phyloP scores from a whole-genome alignment of 2,113 vertebrate genomes.

The Nerophis lumbriciformis region DNA sequence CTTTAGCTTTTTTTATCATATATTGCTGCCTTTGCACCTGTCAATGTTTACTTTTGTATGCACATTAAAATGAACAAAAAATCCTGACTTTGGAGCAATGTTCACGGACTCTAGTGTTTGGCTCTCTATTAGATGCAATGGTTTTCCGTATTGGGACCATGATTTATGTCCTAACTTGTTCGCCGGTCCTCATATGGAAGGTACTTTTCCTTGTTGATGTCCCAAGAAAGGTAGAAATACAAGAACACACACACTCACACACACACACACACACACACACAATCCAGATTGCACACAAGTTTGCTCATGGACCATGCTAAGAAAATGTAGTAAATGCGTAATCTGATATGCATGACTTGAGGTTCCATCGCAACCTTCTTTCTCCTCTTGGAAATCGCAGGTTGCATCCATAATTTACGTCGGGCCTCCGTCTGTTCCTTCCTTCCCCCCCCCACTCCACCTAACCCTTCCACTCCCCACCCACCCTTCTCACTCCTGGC shows the following conservation, averaged over 20 bases:
- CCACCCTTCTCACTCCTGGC: constrained; percentile 62
- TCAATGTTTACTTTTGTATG: no score
- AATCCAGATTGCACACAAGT: constrained; percentile 67
- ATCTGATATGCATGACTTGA: constrained; percentile 78
- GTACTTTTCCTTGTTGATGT: no score
- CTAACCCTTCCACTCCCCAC: constrained; percentile 33
- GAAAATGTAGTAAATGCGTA: constrained; percentile 71
- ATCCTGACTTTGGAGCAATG: no score
- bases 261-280: constrained; percentile 59
- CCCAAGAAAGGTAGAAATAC: no score
- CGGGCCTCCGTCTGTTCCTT: constrained; percentile 64
- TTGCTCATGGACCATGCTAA: constrained; percentile 70
- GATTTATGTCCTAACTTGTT: no score
- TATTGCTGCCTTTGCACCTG: no score
- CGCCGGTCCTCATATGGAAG: no score
- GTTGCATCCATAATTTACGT: constrained; percentile 76
- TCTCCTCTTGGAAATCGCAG: constrained; percentile 72
- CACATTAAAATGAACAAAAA: no score
- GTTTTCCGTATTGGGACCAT: no score
- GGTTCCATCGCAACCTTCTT: constrained; percentile 69
- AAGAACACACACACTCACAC: constrained; percentile 45
- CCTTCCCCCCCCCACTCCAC: constrained; percentile 40
- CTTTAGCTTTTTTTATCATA: no score
- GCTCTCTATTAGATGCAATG: no score
- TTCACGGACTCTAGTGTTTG: no score